These are phyloP conservation scores for Bufo bufo DNA, from an alignment of 2,113 vertebrate genomes.

Conservation along the genomic window DNA sequence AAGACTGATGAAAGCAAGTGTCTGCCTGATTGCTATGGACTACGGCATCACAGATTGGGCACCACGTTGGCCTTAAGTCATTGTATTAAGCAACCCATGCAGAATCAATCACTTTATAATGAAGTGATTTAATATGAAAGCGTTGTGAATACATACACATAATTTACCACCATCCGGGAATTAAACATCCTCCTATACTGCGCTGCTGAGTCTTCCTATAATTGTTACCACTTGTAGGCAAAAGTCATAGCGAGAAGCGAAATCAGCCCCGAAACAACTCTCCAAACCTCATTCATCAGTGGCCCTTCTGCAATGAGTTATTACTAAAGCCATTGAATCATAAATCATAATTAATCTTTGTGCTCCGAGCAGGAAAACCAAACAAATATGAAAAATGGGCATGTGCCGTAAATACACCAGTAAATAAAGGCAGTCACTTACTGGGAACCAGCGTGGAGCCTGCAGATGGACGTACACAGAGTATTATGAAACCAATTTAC, in stretches of 20 bases:
- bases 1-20: neutral
- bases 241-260: neutral
- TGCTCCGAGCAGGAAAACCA: neutral
- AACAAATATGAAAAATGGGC: neutral
- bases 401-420: neutral
- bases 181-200: neutral
- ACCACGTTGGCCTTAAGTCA: neutral
- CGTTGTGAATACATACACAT: neutral
- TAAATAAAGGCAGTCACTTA: neutral
- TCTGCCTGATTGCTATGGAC: neutral
- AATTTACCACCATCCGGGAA: neutral
- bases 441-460: neutral
- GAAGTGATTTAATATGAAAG: neutral
- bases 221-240: conserved; percentile 29
- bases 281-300: conserved; percentile 17
- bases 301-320: neutral
- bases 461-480: neutral
- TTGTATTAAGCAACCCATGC: neutral
- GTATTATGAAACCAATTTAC: neutral
- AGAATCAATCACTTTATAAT: conserved; percentile 1
- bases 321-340: neutral
- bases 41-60: neutral
- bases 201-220: conserved; percentile 9
- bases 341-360: neutral
- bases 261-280: conserved; percentile 2